Evolutionary conservation across 2,113 vertebrate species (phyloP).

Genomic region (Spea bombifrons): DNA sequence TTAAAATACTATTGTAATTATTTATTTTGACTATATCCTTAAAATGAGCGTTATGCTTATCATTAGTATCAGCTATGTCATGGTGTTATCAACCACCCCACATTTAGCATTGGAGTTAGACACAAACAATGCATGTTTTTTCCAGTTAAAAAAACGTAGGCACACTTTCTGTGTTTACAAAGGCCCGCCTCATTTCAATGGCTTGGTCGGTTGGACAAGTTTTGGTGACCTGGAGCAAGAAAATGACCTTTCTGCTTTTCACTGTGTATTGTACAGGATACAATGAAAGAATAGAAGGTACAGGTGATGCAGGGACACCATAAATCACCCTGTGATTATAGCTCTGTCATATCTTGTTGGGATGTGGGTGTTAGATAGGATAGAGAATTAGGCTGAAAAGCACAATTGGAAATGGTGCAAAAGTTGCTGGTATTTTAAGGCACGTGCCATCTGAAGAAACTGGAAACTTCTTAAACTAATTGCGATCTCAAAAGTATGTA

Average conservation of each 20-base stretch:
- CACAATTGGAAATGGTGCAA: conserved; percentile 9
- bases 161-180: conserved; percentile 8
- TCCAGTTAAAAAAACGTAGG: background rate
- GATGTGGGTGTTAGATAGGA: conserved; percentile 2
- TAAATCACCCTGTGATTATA: conserved; percentile 5
- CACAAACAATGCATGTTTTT: too few species aligned
- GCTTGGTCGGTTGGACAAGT: conserved; percentile 9
- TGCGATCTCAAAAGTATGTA: background rate
- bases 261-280: background rate
- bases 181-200: background rate
- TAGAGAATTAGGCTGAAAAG: background rate
- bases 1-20: too few species aligned
- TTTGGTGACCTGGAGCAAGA: conserved; percentile 14
- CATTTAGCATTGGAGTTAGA: too few species aligned
- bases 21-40: too few species aligned
- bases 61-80: too few species aligned
- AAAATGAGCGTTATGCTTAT: too few species aligned
- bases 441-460: conserved; percentile 22
- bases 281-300: conserved; percentile 4
- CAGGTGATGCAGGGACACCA: background rate
- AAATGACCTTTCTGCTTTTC: conserved; percentile 2
- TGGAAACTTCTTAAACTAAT: background rate
- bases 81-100: too few species aligned
- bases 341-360: background rate
- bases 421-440: conserved; percentile 27